Evolutionary conservation across 1,140 invertebrate genomes (phyloP), one percentile per base, ranked within the genome.

Genomic region (Drosophila watanabei): DNA sequence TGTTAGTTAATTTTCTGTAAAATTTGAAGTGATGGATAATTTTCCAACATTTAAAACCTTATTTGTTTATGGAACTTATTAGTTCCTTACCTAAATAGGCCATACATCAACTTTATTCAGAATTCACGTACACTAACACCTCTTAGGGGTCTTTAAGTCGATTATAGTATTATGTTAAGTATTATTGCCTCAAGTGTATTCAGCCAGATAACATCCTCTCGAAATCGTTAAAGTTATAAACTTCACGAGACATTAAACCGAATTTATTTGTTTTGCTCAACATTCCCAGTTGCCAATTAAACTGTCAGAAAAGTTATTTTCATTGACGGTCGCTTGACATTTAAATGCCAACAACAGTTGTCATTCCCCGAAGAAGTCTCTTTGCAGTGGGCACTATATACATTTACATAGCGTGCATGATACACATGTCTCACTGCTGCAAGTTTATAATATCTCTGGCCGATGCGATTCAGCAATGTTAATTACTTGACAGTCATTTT

Each of bases 401-500:
- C 63, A 69, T 69, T 63, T 33, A 46, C 28, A 37, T 30, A 24
- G 45, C 59, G 8, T 58, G 16, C 56, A 58, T 28, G n/a, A 28
- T n/a, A 58, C 35, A 41, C 33, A 58, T 58, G 18, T 28, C 35
- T 28, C 20, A 28, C 6, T 41, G 56, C 16, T 20, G 6, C 35
- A 37, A 56, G 54, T 39, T 39, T 39, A 32, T 68, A 68, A 49
- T 63, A 60, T 39, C 18, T 32, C 24, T 24, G 20, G 45, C 20
- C 70, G 35, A 52, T 20, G 56, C 41, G 56, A 76, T 75, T 63
- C 51, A 58, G 60, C 52, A 46, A 54, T 20, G 73, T 33, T 77
- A 77, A 78, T 78, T 78, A 68, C 70, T 64, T 45, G 68, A 59
- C 49, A 54, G 75, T 65, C 70, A 28, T 79, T 81, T 81, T 73